These are phyloP conservation scores for Montipora cactus DNA, from an alignment of 64 coral and sea anemone species.

Conservation along the genomic window DNA sequence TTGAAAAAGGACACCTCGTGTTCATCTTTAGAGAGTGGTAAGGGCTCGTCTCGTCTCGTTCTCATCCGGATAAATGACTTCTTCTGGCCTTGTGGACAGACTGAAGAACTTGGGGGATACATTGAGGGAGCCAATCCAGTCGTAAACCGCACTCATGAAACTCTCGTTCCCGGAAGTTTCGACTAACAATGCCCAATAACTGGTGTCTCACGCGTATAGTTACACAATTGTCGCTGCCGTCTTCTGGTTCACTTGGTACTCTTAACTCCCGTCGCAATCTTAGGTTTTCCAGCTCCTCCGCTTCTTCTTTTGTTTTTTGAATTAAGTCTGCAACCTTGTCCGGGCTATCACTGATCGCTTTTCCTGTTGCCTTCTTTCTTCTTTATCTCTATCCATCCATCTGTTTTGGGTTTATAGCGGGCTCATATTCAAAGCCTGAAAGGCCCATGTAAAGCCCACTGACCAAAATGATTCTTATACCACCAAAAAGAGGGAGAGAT, in stretches of 20 bases:
- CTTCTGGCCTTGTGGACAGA: not conserved
- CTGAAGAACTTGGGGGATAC: conserved; percentile 19
- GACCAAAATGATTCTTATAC: too few species aligned
- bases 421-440: too few species aligned
- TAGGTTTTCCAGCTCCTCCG: not conserved
- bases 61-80: not conserved
- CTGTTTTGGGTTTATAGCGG: too few species aligned
- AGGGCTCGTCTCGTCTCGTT: not conserved
- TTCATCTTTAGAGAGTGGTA: too few species aligned
- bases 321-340: too few species aligned
- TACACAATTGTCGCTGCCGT: not conserved
- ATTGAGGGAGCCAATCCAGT: conserved; percentile 56
- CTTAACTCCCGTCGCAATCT: not conserved
- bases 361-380: too few species aligned
- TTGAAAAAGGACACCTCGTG: too few species aligned
- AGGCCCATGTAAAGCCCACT: too few species aligned
- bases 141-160: conserved; percentile 28
- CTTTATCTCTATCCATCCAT: too few species aligned
- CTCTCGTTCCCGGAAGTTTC: not conserved
- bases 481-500: too few species aligned
- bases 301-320: not conserved
- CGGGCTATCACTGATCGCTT: too few species aligned
- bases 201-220: conserved; percentile 29
- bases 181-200: conserved; percentile 7
- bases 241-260: not conserved